Conservation (phyloP, 2,797 vertebrate species). For the Muscicapa comitata region DNA sequence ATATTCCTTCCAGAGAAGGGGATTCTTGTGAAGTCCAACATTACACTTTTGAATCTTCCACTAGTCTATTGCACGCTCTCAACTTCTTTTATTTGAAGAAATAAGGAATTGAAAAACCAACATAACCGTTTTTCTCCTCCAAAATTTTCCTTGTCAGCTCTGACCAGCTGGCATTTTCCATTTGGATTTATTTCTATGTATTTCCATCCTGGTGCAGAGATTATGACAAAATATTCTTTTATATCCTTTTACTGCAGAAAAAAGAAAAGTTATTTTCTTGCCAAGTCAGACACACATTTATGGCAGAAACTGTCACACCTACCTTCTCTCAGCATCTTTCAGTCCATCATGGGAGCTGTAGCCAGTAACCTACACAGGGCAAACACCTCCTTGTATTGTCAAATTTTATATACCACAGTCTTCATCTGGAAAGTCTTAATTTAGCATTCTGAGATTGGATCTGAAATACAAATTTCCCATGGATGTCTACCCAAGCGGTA, state of each 20-base stretch:
- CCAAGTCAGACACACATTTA: slow-evolving; percentile 37
- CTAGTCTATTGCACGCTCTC: not conserved
- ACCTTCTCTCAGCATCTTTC: slow-evolving; percentile 31
- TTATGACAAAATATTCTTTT: slow-evolving; percentile 47
- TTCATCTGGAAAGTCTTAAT: slow-evolving; percentile 17
- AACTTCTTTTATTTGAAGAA: slow-evolving; percentile 31
- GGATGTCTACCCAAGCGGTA: not conserved
- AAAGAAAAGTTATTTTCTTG: slow-evolving; percentile 25
- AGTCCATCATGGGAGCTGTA: slow-evolving; percentile 30
- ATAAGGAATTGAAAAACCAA: not conserved
- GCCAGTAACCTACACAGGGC: slow-evolving; percentile 28
- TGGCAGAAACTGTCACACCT: slow-evolving; percentile 39
- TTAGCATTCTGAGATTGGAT: not conserved
- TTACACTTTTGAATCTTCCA: not conserved
- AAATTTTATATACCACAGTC: not conserved
- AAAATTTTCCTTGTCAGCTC: slow-evolving; percentile 23
- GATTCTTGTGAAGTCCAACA: not conserved
- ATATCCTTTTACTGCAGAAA: slow-evolving; percentile 22
- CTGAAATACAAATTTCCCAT: not conserved
- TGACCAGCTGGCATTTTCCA: slow-evolving; percentile 16
- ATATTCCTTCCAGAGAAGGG: not conserved
- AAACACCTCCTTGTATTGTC: slow-evolving; percentile 47
- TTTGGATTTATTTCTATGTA: slow-evolving; percentile 28
- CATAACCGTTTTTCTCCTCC: slow-evolving; percentile 2
- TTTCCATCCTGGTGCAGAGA: slow-evolving; percentile 30